These are phyloP conservation scores for Potamarius usumacintae DNA, from an alignment of 2,113 vertebrate genomes.

Conservation along the genomic window DNA sequence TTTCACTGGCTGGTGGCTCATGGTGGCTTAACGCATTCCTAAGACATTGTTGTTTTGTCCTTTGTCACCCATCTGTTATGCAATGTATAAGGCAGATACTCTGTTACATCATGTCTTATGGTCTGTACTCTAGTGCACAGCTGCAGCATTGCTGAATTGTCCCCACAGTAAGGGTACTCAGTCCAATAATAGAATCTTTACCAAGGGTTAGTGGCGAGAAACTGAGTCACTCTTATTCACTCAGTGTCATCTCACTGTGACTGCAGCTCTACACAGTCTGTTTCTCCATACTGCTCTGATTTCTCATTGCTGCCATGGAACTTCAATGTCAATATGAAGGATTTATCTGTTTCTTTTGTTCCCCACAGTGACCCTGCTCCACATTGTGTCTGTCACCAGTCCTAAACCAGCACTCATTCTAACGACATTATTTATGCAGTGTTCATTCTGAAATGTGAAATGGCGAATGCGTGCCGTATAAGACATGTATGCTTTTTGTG, in stretches of 20 bases:
- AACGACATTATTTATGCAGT: background rate
- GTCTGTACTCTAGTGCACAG: background rate
- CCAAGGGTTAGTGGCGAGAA: background rate
- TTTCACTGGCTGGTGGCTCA: background rate
- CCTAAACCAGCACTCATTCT: background rate
- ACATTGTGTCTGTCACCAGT: conserved; percentile 6
- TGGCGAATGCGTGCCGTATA: background rate
- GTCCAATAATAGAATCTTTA: conserved; percentile 26
- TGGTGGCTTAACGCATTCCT: background rate
- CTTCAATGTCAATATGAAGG: background rate
- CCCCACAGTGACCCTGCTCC: background rate
- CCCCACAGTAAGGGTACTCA: conserved; percentile 10
- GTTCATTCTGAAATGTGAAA: conserved; percentile 1
- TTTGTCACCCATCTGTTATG: background rate
- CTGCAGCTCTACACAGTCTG: background rate
- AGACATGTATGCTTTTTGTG: conserved; percentile 17
- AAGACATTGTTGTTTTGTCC: background rate
- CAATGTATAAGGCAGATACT: background rate
- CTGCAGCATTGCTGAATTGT: background rate
- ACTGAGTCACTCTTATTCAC: conserved; percentile 4
- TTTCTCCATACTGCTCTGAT: background rate
- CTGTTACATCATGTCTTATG: background rate
- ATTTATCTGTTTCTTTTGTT: conserved; percentile 17
- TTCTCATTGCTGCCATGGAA: conserved; percentile 28
- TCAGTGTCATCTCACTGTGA: conserved; percentile 17